Conservation (phyloP, 2,797 vertebrate genomes). For the Sorex maritimensis region DNA sequence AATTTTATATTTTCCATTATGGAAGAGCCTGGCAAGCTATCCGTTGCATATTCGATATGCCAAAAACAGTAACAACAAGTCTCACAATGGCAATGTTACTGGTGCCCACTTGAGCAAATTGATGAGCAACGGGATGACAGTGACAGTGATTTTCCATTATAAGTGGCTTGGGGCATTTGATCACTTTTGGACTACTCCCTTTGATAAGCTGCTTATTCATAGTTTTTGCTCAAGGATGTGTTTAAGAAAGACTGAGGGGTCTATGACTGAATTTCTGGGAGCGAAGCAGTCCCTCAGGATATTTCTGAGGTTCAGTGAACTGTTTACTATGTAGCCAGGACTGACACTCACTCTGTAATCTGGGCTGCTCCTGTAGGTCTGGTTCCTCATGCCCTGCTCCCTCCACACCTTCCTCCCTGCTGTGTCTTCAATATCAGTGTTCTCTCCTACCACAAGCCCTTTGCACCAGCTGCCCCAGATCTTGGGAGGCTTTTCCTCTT, state of each 20-base stretch:
- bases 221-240: conserved; percentile 11
- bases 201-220: background rate
- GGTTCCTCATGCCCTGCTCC: background rate
- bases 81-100: too few species aligned
- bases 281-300: background rate
- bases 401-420: background rate
- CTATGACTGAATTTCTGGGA: background rate
- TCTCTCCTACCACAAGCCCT: background rate
- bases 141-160: background rate
- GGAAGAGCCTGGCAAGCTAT: too few species aligned
- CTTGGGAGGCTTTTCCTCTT: background rate
- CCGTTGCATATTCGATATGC: too few species aligned
- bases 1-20: background rate
- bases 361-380: background rate
- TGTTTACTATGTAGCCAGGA: background rate
- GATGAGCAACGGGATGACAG: too few species aligned
- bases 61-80: too few species aligned
- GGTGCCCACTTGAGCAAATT: too few species aligned
- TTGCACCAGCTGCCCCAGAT: background rate
- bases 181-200: background rate
- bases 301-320: background rate
- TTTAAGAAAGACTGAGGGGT: background rate
- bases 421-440: background rate
- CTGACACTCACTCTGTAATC: background rate
- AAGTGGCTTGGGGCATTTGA: background rate